Conservation (phyloP, 2,113 vertebrate species). For the Takifugu flavidus region DNA sequence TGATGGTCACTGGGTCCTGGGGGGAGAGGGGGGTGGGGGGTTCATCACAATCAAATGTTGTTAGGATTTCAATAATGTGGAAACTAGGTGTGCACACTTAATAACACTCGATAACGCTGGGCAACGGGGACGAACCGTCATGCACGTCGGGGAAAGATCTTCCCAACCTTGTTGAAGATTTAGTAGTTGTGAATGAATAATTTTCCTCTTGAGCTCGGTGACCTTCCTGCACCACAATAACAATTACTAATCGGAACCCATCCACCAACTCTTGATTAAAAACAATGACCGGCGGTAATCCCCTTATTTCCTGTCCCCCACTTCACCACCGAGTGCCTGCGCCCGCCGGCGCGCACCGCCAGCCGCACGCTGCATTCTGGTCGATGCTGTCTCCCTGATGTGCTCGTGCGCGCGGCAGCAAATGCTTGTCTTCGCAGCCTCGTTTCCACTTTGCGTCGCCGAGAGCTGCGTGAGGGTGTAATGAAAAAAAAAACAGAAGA, state of each 20-base stretch:
- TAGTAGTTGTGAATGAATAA: slow-evolving; percentile 18
- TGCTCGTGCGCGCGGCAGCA: too few relatives aligned
- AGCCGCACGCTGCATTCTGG: too few relatives aligned
- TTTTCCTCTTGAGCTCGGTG: slow-evolving; percentile 21
- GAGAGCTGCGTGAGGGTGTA: slow-evolving; percentile 29
- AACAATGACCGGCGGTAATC: slow-evolving; percentile 50
- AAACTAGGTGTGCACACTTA: slow-evolving; percentile 10
- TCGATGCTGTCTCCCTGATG: too few relatives aligned
- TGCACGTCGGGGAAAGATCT: neutral
- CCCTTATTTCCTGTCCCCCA: slow-evolving; percentile 53
- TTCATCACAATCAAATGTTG: slow-evolving; percentile 17
- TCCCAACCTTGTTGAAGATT: neutral
- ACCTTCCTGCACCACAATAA: slow-evolving; percentile 51
- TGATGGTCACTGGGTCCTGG: neutral
- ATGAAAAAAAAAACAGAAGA: slow-evolving; percentile 50
- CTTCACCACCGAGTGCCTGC: slow-evolving; percentile 31
- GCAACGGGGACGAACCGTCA: slow-evolving; percentile 6
- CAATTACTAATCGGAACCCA: slow-evolving; percentile 36
- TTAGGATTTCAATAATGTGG: slow-evolving; percentile 9
- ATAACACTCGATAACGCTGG: slow-evolving; percentile 13
- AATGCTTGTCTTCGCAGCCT: slow-evolving; percentile 1
- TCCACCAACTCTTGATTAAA: slow-evolving; percentile 45
- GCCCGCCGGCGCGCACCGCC: neutral
- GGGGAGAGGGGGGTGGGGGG: slow-evolving; percentile 30
- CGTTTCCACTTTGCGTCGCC: slow-evolving; percentile 28